Base-by-base conservation (phyloP, 2,113 vertebrate species). In the Tachysurus vachellii region DNA sequence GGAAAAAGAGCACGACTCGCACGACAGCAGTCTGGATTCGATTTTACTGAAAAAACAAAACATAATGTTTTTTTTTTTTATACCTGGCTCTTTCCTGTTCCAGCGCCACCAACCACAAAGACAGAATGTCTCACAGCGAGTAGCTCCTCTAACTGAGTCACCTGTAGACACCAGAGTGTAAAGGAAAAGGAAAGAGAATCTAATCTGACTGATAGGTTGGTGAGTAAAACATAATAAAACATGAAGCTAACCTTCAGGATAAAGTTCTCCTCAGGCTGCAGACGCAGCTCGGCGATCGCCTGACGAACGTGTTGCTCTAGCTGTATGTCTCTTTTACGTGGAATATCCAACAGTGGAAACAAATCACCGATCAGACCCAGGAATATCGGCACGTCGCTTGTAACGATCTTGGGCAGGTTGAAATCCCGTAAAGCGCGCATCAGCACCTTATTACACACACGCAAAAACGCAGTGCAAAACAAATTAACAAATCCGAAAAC, bases 201-300 rank as follows among this genome's bases (percentile, higher is more conserved):
- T 53, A n/a, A 17, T 19, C 26, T 53, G 47, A 36, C 36, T 36
- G 23, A 28, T 54, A 50, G 1, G 19, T 26, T 8, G 1, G 47
- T 23, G 31, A 75, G 0, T 77, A 16, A 88, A 54, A 13, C 47
- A 44, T 76, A 36, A 70, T 36, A 11, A 28, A 21, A 6, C n/a
- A 76, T 11, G 19, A 62, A 23, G 6, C 77, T 7, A 31, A 97
- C 96, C 96, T 98, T 97, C 42, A 93, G 90, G 85, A 95, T 96
- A 89, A 99, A 98, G 95, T 97, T 97, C 92, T 98, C 96, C 91
- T 97, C 94, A 0, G 96, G 94, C 93, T 97, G 95, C 84, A 95
- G 94, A 85, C 87, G 90, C 88, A 97, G 95, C 89, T 96, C 94
- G 88, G 92, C 92, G 91, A 96, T 87, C 54, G 95, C 94, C 91